Percentiles rank a stretch among this genome's conserved stretches.
Evolutionary conservation across 2,888 invertebrate species (phyloP).

Genomic region (Chrysina gloriosa): DNA sequence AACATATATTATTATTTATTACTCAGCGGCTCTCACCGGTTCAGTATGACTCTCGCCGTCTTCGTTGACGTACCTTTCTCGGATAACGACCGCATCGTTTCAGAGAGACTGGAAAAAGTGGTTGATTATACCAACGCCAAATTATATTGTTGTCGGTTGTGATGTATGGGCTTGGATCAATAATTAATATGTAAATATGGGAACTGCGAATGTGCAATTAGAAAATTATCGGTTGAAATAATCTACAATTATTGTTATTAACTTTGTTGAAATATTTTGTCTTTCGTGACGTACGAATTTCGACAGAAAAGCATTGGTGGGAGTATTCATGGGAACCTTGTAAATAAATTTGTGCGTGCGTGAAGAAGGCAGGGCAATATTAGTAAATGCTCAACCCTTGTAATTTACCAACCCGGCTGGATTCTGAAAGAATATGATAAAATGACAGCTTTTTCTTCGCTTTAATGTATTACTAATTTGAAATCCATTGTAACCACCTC

Average conservation of each 20-base stretch:
- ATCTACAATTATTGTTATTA: conserved; percentile 28
- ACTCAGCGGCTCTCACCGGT: not conserved
- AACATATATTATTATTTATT: conserved; percentile 32
- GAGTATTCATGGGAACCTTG: not conserved
- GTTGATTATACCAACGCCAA: conserved; percentile 19
- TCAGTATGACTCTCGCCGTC: conserved; percentile 12
- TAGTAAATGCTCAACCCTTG: no score
- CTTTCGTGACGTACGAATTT: not conserved
- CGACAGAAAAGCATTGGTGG: conserved; percentile 23
- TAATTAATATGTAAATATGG: conserved; percentile 33
- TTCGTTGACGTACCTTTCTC: not conserved
- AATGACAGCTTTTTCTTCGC: no score
- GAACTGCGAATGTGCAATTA: conserved; percentile 25
- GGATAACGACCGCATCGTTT: conserved; percentile 1
- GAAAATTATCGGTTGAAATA: conserved; percentile 32
- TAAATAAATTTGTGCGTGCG: not conserved
- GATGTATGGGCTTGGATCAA: conserved; percentile 15
- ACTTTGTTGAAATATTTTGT: conserved; percentile 6
- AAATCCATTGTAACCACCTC: no score
- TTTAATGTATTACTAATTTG: no score
- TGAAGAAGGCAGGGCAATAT: no score
- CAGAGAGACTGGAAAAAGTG: conserved; percentile 8
- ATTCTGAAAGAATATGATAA: no score
- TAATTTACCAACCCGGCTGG: no score
- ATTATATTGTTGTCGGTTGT: conserved; percentile 27